A percentile compares a stretch with the other conserved stretches of the same genome.
phyloP scores from a whole-genome alignment of 2,888 invertebrate species.

The Leptothorax acervorum region DNA sequence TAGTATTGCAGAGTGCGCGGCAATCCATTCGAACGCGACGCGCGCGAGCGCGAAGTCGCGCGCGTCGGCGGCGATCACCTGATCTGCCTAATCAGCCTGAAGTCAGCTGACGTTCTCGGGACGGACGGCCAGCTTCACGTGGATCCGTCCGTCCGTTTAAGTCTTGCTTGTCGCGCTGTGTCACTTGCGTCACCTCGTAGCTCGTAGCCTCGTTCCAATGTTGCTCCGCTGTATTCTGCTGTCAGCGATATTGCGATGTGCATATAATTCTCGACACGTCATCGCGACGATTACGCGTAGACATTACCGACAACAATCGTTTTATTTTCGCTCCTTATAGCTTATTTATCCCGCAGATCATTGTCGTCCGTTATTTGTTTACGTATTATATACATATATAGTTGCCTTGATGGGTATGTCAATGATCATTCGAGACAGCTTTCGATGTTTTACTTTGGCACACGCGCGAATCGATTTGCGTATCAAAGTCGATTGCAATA shows the following conservation, averaged over 20 bases:
- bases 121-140: background rate
- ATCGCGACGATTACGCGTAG: background rate
- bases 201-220: background rate
- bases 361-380: too few relatives aligned
- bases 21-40: background rate
- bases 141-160: background rate
- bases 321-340: background rate
- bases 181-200: conserved; percentile 4
- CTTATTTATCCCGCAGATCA: background rate
- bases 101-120: background rate
- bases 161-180: background rate
- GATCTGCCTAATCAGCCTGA: background rate
- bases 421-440: background rate
- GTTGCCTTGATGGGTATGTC: background rate
- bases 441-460: background rate
- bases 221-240: background rate
- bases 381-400: background rate
- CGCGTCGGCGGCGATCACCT: background rate
- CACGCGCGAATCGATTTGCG: background rate
- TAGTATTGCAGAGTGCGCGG: background rate
- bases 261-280: background rate
- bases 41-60: background rate
- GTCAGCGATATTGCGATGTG: background rate
- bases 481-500: background rate
- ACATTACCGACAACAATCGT: background rate